phyloP scores from a whole-genome alignment of 1,140 invertebrate genomes.

The Penaeus japonicus region DNA sequence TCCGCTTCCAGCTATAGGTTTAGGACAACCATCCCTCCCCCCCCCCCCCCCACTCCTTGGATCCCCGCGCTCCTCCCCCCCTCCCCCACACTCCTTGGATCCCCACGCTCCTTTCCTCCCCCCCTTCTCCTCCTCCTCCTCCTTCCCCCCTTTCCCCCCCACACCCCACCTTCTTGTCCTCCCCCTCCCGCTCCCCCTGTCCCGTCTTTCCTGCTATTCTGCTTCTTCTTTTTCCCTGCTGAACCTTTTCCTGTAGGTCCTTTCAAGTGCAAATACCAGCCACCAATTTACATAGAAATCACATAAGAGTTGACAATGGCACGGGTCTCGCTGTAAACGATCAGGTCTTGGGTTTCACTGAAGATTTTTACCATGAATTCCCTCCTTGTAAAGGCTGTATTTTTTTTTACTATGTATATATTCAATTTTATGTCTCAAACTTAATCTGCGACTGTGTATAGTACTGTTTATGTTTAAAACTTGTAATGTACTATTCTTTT shows the following conservation, averaged over 20 bases:
- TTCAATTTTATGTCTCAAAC: background rate
- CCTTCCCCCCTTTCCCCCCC: background rate
- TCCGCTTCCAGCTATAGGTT: background rate
- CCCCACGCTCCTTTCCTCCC: background rate
- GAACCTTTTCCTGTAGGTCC: slow-evolving; percentile 55
- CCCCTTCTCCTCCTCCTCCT: background rate
- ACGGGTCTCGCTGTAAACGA: slow-evolving; percentile 46
- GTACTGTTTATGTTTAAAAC: no score
- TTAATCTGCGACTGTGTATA: background rate
- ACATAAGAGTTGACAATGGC: slow-evolving; percentile 54
- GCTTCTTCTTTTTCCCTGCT: slow-evolving; percentile 50
- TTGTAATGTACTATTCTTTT: no score
- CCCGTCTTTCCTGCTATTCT: slow-evolving; percentile 19
- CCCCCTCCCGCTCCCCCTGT: background rate
- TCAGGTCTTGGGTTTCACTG: background rate
- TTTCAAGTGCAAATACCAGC: slow-evolving; percentile 56
- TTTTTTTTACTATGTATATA: background rate
- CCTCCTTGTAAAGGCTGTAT: background rate
- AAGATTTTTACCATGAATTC: slow-evolving; percentile 7
- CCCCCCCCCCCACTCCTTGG: no score
- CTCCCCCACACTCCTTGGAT: no score
- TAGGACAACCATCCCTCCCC: background rate
- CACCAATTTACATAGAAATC: slow-evolving; percentile 56
- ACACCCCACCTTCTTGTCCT: background rate
- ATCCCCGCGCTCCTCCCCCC: no score